Conservation (phyloP, 2,113 vertebrate species). For the Sinocyclocheilus anophthalmus region DNA sequence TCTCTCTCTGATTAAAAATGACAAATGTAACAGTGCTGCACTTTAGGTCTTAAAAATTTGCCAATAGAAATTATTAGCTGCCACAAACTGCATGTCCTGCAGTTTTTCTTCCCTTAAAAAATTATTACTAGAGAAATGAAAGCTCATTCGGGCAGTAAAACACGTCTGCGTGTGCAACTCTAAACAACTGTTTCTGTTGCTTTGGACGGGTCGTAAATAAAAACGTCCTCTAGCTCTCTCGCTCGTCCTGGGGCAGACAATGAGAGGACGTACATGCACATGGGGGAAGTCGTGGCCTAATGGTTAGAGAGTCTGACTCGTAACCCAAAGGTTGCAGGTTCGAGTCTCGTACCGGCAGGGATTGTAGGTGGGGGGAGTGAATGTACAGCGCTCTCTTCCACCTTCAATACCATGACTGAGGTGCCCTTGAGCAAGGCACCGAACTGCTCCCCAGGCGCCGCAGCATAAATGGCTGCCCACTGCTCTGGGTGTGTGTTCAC, state of each 20-base stretch:
- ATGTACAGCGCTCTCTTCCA: too few species aligned
- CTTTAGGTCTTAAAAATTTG: conserved; percentile 56
- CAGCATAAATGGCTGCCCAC: too few species aligned
- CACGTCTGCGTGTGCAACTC: conserved; percentile 44
- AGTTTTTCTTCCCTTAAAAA: conserved; percentile 60
- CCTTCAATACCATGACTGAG: too few species aligned
- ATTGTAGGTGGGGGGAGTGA: too few species aligned
- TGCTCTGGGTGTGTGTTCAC: too few species aligned
- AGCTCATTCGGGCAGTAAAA: conserved; percentile 51
- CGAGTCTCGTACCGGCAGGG: too few species aligned
- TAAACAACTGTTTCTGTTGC: conserved; percentile 52
- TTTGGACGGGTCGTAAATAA: conserved; percentile 51
- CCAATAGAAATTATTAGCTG: conserved; percentile 63
- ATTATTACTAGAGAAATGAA: conserved; percentile 54
- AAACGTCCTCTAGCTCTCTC: conserved; percentile 28
- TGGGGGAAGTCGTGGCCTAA: too few species aligned
- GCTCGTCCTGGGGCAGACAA: not conserved
- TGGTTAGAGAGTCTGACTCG: too few species aligned
- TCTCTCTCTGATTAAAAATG: conserved; percentile 48
- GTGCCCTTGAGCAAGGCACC: too few species aligned
- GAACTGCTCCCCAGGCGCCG: too few species aligned
- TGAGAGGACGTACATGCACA: conserved; percentile 5
- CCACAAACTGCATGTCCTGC: conserved; percentile 57
- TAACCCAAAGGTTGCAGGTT: too few species aligned
- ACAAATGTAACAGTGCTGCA: conserved; percentile 52